These are phyloP conservation scores for Macrophya annulata DNA, from an alignment of 2,888 invertebrate genomes.

Conservation along the genomic window DNA sequence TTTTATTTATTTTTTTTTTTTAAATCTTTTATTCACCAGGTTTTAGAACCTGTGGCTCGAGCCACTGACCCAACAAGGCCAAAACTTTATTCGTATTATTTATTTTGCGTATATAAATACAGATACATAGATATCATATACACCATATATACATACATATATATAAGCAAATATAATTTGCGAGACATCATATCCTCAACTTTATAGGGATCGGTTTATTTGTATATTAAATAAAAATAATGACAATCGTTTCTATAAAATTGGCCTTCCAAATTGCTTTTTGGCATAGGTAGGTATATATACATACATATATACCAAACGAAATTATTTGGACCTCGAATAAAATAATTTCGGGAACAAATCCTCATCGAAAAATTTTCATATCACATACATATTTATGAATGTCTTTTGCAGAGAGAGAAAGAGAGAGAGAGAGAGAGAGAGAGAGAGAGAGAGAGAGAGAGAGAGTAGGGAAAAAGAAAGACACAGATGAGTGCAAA, in stretches of 20 bases:
- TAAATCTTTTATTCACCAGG: slow-evolving; percentile 14
- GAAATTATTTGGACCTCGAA: background rate
- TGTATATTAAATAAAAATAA: background rate
- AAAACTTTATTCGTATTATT: slow-evolving; percentile 49
- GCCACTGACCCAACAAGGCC: slow-evolving; percentile 76
- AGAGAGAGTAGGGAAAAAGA: background rate
- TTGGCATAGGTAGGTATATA: too few species aligned
- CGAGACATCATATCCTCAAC: background rate
- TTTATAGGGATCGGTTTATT: background rate
- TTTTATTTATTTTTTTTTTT: slow-evolving; percentile 37
- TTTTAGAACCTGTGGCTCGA: slow-evolving; percentile 54
- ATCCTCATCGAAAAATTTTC: background rate
- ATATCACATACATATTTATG: background rate
- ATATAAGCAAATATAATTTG: background rate
- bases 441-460: background rate
- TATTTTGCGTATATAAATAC: slow-evolving; percentile 2
- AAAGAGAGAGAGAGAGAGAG: background rate
- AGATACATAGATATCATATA: too few species aligned
- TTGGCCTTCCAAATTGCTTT: background rate
- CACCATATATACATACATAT: background rate
- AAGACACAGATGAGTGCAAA: background rate
- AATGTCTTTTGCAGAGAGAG: background rate
- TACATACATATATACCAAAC: background rate
- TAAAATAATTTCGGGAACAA: background rate
- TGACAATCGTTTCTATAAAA: background rate